Base-by-base conservation (phyloP, 2,888 invertebrate genomes). In the Cephus spinipes region DNA sequence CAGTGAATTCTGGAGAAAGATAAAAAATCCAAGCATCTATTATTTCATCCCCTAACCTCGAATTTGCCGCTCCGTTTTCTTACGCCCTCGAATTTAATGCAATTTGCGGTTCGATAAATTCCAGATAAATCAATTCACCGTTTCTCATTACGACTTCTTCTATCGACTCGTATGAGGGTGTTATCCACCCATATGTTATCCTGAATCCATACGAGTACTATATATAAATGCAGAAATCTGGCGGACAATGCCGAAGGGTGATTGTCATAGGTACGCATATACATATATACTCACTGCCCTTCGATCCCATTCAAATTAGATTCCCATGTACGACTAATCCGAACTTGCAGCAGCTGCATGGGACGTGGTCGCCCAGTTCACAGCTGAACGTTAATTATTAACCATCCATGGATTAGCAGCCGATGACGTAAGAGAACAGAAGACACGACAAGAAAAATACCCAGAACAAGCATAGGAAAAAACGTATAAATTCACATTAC, bases 261-360 rank as follows among this genome's bases (percentile, higher is more conserved):
- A 55, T 15, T 55, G 9, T 55, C 71, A 71, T 33, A 71, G 33
- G 33, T 71, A 71, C 33, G 30, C 23, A 23, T n/a, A 71, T 23
- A 78, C 23, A 23, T 73, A 15, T 69, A 40, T 69, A 31, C 79
- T 79, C 77, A 80, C 23, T 9, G 1, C 9, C 77, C 78, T 80
- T 82, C 82, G 82, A 83, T 83, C 79, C 82, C 83, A 85, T 85
- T 84, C 81, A 83, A 83, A 85, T 85, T 82, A 83, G 84, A 84
- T 84, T 82, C 80, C 78, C 79, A 79, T 83, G 81, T 84, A 84
- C 84, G 80, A 83, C 81, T 83, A 84, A 85, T 85, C 84, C 82
- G 79, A 71, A 71, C 79, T 81, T 40, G 30, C 32, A 80, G 80
- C 85, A 85, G 85, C 85, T 85, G 85, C 82, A 76, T 33, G 76